Base-by-base conservation (phyloP, 2,797 vertebrate species). In the Chelonia mydas region DNA sequence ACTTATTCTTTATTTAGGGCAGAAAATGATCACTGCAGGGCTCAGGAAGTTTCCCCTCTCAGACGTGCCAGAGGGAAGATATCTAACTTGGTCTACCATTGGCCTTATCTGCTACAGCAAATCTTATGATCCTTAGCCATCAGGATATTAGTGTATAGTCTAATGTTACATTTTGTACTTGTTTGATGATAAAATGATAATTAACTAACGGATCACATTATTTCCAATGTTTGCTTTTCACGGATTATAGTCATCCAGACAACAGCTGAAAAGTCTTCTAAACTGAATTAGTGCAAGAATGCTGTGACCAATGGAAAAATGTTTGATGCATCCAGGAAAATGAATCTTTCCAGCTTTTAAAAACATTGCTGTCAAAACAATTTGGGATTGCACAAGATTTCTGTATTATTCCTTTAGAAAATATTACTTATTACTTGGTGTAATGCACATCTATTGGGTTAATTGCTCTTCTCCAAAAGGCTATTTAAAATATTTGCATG, bases 281-380 rank as follows among this genome's bases (percentile, higher is more conserved):
- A 97, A 96, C 86, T 94, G 93, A 97, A 96, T 96, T 95, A 97
- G 94, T 92, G 76, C 88, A 97, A 96, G 90, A 97, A 97, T 95
- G 95, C 96, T 95, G 86, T 90, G 94, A 96, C 96, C 95, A 96
- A 90, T 95, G 96, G 97, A 97, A 97, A 97, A 97, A 97, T 97
- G 88, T 94, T 93, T 94, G 84, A 91, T 90, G 94, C 92, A 54
- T 97, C 94, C 96, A 96, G 96, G 90, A 95, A 97, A 92, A 94
- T 81, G 87, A 89, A 96, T 96, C 90, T 97, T 96, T 92, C 92
- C 95, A 97, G 96, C 94, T 93, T 94, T 91, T 97, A 89, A 33
- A 96, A 97, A 47, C 91, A 91, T n/a, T 28, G 12, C 91, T 96
- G 91, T 97, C 92, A 96, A 97, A 97, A 95, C 92, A 95, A 96